Evolutionary conservation across 2,888 invertebrate species (phyloP).

Genomic region (Drosophila prolongata): DNA sequence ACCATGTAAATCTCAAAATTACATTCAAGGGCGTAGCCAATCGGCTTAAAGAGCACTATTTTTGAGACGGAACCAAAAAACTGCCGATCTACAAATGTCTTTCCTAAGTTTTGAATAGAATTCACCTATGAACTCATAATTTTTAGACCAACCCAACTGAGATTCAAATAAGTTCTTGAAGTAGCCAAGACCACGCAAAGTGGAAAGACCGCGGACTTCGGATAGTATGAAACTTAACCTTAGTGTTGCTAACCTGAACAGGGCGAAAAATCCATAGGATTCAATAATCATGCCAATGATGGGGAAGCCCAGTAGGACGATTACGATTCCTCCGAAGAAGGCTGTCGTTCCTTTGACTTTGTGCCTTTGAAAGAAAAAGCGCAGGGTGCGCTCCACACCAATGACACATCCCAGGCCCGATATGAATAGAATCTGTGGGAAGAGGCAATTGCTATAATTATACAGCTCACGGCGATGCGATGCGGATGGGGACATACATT

Average conservation of each 20-base stretch:
- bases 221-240: background rate
- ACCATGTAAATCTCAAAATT: too few relatives aligned
- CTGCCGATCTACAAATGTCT: too few relatives aligned
- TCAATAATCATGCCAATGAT: slow-evolving; percentile 98
- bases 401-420: slow-evolving; percentile 97
- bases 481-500: slow-evolving; percentile 88
- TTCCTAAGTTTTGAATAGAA: too few relatives aligned
- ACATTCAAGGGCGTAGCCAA: too few relatives aligned
- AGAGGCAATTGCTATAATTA: background rate
- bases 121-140: too few relatives aligned
- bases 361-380: slow-evolving; percentile 99
- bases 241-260: slow-evolving; percentile 88
- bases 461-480: too few relatives aligned
- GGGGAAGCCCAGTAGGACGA: slow-evolving; percentile 98
- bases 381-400: slow-evolving; percentile 96
- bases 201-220: background rate
- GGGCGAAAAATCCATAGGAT: slow-evolving; percentile 96
- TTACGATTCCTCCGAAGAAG: slow-evolving; percentile 96
- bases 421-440: slow-evolving; percentile 95
- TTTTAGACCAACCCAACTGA: too few relatives aligned
- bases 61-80: too few relatives aligned
- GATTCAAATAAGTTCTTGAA: too few relatives aligned
- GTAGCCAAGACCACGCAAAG: background rate
- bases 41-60: too few relatives aligned
- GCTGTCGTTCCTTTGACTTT: slow-evolving; percentile 95